These are phyloP conservation scores for Oncorhynchus gorbuscha DNA, from an alignment of 2,113 vertebrate species.

Conservation along the genomic window DNA sequence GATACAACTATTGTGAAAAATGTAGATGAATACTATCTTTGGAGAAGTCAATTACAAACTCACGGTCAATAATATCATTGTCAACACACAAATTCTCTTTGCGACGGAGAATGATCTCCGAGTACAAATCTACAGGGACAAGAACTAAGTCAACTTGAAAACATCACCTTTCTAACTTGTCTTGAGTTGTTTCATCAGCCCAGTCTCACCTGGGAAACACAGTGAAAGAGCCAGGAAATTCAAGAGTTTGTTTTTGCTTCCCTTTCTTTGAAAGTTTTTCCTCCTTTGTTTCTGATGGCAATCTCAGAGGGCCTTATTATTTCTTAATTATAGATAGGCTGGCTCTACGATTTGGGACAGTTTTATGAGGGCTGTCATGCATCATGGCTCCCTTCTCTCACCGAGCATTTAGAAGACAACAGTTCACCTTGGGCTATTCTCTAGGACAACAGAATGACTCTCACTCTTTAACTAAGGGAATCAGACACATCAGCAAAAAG, in stretches of 20 bases:
- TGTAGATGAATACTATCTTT: no score
- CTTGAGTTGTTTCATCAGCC: no score
- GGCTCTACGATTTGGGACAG: conserved; percentile 5
- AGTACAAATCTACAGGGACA: no score
- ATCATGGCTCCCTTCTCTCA: neutral
- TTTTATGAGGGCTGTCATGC: conserved; percentile 20
- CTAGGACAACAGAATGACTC: conserved; percentile 2
- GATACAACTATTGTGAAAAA: no score
- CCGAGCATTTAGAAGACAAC: conserved; percentile 5
- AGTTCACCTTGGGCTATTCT: conserved; percentile 1
- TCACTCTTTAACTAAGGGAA: no score
- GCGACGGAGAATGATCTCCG: no score
- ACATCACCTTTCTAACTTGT: no score
- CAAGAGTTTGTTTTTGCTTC: neutral
- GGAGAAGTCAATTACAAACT: no score
- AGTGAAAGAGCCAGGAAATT: neutral
- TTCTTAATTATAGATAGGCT: conserved; percentile 28
- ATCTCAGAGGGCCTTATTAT: conserved; percentile 34
- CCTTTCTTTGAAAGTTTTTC: neutral
- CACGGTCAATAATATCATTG: no score
- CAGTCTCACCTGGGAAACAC: neutral
- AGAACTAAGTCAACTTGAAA: no score
- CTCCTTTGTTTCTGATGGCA: conserved; percentile 15
- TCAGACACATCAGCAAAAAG: no score
- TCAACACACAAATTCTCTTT: no score